Conservation (phyloP, 2,797 vertebrate genomes). For the Kryptopterus vitreolus region DNA sequence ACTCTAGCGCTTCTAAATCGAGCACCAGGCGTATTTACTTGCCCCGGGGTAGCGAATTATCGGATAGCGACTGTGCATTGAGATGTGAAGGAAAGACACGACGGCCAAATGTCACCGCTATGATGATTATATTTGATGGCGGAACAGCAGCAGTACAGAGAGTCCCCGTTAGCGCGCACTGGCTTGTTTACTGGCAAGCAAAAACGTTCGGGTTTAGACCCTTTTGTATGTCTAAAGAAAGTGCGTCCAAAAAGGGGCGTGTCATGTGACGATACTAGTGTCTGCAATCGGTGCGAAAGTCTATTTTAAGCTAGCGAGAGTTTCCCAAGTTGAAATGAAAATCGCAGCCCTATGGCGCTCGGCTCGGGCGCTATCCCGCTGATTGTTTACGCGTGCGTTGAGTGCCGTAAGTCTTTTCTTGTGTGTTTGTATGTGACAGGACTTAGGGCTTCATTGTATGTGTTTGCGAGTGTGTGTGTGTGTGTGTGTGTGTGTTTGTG, state of each 20-base stretch:
- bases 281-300: neutral
- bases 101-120: conserved; percentile 64
- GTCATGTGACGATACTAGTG: neutral
- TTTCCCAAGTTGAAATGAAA: no score
- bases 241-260: neutral
- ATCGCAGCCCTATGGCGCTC: conserved; percentile 64
- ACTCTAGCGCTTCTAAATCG: conserved; percentile 11
- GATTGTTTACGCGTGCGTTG: conserved; percentile 43
- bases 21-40: conserved; percentile 28
- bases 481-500: conserved; percentile 14
- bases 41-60: conserved; percentile 36
- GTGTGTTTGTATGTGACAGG: conserved; percentile 31
- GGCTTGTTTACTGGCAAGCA: neutral
- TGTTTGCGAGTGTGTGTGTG: conserved; percentile 21
- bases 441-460: conserved; percentile 28
- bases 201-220: no score
- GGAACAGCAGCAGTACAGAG: neutral
- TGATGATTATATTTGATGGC: conserved; percentile 69
- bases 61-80: conserved; percentile 18
- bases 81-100: conserved; percentile 19
- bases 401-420: conserved; percentile 31
- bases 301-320: neutral
- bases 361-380: conserved; percentile 48
- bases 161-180: neutral
- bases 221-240: neutral